These are phyloP conservation scores for Athalia circularis DNA, from an alignment of 2,888 invertebrate genomes.

Conservation along the genomic window DNA sequence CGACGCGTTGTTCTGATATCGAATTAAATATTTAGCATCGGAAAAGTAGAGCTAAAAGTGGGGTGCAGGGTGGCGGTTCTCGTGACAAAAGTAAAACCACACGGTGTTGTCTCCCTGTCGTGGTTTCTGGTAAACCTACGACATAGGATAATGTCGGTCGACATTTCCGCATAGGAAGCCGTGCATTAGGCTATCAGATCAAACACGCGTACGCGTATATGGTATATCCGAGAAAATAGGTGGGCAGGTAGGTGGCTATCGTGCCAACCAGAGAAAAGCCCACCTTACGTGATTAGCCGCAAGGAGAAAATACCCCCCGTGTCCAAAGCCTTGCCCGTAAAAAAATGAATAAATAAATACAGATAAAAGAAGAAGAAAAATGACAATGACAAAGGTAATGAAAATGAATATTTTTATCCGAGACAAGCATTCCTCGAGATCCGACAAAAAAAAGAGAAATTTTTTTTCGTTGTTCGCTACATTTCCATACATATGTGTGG, in stretches of 20 bases:
- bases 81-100: constrained; percentile 68
- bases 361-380: too few relatives aligned
- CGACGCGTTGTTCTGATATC: constrained; percentile 39
- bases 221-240: background rate
- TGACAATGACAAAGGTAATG: too few relatives aligned
- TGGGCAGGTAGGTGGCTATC: background rate
- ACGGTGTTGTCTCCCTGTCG: too few relatives aligned
- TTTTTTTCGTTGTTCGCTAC: too few relatives aligned
- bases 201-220: constrained; percentile 64
- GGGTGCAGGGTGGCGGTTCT: constrained; percentile 56
- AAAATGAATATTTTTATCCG: too few relatives aligned
- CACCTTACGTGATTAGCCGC: constrained; percentile 64
- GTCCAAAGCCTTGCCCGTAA: background rate
- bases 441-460: too few relatives aligned
- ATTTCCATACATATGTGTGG: too few relatives aligned
- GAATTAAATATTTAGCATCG: constrained; percentile 56
- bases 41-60: constrained; percentile 52
- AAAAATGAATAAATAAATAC: too few relatives aligned
- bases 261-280: background rate
- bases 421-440: too few relatives aligned
- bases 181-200: constrained; percentile 74
- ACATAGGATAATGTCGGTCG: constrained; percentile 70
- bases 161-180: constrained; percentile 74
- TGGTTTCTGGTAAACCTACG: constrained; percentile 43
- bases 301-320: background rate